phyloP scores from a whole-genome alignment of 2,797 vertebrate species.

The Oophaga sylvatica region DNA sequence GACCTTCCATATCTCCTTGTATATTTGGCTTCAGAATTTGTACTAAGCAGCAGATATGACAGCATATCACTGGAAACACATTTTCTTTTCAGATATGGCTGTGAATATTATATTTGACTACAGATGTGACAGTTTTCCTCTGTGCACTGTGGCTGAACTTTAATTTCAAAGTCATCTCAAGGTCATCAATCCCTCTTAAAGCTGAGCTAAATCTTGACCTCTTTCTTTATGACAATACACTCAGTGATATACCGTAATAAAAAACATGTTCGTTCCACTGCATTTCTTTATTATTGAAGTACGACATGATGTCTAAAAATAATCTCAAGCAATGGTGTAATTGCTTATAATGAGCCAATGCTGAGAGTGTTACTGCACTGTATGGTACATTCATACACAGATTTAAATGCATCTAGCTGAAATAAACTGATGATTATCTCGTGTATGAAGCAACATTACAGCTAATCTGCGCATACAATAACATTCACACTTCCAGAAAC shows the following conservation, averaged over 20 bases:
- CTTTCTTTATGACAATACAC: neutral
- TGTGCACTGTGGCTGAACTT: neutral
- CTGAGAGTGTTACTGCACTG: neutral
- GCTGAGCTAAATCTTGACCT: neutral
- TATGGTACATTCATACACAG: neutral
- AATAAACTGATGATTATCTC: neutral
- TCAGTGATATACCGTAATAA: neutral
- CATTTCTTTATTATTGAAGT: neutral
- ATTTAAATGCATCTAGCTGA: neutral
- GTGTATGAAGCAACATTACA: neutral
- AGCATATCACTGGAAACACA: slow-evolving; percentile 1
- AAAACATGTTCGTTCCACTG: neutral
- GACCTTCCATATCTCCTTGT: neutral
- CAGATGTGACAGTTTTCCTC: neutral
- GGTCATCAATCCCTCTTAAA: neutral
- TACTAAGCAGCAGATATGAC: neutral
- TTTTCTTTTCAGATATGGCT: neutral
- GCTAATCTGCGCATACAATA: neutral
- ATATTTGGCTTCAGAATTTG: neutral
- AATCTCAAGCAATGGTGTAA: neutral
- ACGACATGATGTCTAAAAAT: neutral
- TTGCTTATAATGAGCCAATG: neutral
- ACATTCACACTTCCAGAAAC: neutral
- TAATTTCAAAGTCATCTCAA: neutral
- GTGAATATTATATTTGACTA: neutral